Percentiles rank a stretch among this genome's conserved stretches.
phyloP scores from a whole-genome alignment of 92 coral and sea anemone species.

The Bergia sp. region DNA sequence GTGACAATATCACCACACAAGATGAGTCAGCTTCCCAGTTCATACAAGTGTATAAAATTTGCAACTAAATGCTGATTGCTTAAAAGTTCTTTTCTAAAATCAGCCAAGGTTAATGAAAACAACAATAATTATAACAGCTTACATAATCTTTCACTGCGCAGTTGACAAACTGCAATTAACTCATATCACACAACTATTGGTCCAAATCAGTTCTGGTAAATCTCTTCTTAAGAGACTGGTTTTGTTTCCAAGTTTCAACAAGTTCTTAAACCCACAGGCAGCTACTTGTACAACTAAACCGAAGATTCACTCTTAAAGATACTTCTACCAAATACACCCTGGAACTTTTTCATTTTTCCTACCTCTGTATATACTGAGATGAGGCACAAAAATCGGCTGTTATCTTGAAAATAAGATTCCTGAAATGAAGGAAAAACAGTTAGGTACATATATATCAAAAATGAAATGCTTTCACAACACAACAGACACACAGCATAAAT shows the following conservation, averaged over 20 bases:
- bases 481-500: too few species aligned
- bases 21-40: background rate
- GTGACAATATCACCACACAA: too few species aligned
- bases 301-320: background rate
- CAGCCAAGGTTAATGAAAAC: background rate
- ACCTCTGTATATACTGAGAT: conserved; percentile 9
- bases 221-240: background rate
- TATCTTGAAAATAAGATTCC: conserved; percentile 5
- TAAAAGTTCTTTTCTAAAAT: background rate
- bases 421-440: background rate
- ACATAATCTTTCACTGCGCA: background rate
- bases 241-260: background rate
- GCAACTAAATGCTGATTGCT: background rate
- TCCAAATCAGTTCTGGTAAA: background rate
- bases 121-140: too few species aligned
- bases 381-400: conserved; percentile 7
- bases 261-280: background rate
- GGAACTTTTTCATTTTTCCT: conserved; percentile 3
- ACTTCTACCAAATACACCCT: background rate
- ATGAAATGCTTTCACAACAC: background rate
- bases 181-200: background rate
- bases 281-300: background rate
- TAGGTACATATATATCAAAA: background rate
- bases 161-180: background rate
- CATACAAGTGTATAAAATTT: too few species aligned